Percentiles rank a stretch among this genome's conserved stretches.
phyloP scores from a whole-genome alignment of 2,113 vertebrate species.

The Sapayoa aenigma region DNA sequence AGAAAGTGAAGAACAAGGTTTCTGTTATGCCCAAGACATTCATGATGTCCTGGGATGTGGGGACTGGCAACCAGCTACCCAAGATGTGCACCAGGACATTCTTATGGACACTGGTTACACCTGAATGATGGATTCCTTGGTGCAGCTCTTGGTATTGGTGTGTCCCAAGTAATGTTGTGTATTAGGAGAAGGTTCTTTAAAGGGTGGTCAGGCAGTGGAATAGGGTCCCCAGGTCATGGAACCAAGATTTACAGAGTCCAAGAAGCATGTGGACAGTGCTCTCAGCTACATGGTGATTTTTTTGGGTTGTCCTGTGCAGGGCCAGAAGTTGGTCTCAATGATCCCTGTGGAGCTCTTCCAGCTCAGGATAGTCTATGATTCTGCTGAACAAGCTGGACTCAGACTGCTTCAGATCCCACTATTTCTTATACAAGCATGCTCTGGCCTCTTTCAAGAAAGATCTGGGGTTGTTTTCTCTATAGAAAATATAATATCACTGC shows the following conservation, averaged over 20 bases:
- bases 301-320: neutral
- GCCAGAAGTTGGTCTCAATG: neutral
- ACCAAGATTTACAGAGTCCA: neutral
- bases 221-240: neutral
- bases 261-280: neutral
- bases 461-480: neutral
- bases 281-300: neutral
- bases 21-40: neutral
- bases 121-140: neutral
- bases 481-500: neutral
- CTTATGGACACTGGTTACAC: neutral
- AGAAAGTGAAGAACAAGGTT: neutral
- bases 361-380: neutral
- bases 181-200: neutral
- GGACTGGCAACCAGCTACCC: neutral
- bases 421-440: neutral
- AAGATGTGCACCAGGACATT: neutral
- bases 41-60: neutral
- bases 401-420: neutral
- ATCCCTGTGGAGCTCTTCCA: neutral
- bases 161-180: neutral
- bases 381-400: neutral
- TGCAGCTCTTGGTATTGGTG: fast-evolving
- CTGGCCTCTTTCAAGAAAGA: neutral
- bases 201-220: neutral